Conservation (phyloP, 2,797 vertebrate species). For the Myripristis murdjan region DNA sequence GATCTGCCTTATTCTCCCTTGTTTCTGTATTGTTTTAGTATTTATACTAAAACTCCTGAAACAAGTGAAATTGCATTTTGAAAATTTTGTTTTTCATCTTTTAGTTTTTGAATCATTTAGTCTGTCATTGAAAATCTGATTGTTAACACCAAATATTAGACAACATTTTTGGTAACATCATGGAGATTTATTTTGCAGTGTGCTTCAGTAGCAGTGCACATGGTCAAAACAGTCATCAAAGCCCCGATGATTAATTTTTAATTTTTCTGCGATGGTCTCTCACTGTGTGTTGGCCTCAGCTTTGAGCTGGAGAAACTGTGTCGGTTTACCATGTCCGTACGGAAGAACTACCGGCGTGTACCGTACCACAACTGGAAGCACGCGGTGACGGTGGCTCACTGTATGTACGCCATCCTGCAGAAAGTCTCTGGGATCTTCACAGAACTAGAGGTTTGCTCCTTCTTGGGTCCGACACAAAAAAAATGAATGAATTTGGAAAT, state of each 20-base stretch:
- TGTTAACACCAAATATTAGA: no score
- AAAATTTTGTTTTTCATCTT: no score
- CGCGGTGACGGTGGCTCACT: constrained; percentile 95
- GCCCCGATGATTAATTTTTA: not conserved
- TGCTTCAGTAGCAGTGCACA: not conserved
- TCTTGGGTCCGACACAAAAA: not conserved
- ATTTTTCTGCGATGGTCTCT: not conserved
- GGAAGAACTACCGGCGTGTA: constrained; percentile 98
- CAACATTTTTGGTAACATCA: no score
- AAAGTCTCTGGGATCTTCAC: constrained; percentile 92
- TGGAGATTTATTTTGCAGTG: no score
- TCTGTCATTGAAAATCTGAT: no score
- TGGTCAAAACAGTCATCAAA: not conserved
- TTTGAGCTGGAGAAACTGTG: constrained; percentile 98
- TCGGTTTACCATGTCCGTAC: constrained; percentile 98
- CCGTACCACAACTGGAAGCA: constrained; percentile 99
- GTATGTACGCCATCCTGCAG: constrained; percentile 98
- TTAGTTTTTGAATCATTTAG: no score
- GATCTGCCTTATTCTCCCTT: no score
- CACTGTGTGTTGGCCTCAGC: constrained; percentile 74
- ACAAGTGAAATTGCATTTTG: no score
- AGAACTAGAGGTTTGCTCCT: constrained; percentile 92
- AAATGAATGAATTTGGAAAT: not conserved
- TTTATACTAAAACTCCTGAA: no score
- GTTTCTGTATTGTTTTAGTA: no score